Percentiles rank a stretch among this genome's conserved stretches.
These are phyloP conservation scores for Onychomys leucogaster DNA, from an alignment of 2,797 vertebrate species.

Conservation along the genomic window DNA sequence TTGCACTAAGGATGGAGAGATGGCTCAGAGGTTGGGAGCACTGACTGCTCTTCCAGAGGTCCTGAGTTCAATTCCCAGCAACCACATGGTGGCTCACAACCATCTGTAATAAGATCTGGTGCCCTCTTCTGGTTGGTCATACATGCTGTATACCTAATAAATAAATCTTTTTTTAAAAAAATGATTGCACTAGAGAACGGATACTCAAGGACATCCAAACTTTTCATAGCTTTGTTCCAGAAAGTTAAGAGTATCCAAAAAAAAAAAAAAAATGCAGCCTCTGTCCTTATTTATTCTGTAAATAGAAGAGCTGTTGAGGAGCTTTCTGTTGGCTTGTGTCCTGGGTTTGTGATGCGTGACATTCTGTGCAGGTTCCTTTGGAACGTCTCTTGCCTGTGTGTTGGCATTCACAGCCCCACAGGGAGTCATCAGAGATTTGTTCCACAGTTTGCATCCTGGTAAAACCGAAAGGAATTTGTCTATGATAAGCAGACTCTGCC, in stretches of 20 bases:
- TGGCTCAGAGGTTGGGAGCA: too few relatives aligned
- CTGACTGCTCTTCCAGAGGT: too few relatives aligned
- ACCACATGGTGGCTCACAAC: too few relatives aligned
- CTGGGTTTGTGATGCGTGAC: not conserved
- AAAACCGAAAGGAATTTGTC: constrained; percentile 60
- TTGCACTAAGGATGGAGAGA: constrained; percentile 11
- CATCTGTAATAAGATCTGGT: too few relatives aligned
- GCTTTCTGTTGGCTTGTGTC: not conserved
- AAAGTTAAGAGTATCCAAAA: not conserved
- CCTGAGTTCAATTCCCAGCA: too few relatives aligned
- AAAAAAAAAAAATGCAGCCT: not conserved
- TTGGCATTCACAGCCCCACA: not conserved
- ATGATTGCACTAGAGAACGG: not conserved
- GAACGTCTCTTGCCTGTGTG: not conserved
- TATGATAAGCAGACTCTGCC: not conserved
- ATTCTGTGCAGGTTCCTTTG: not conserved
- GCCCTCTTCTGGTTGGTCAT: too few relatives aligned
- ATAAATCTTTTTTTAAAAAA: too few relatives aligned
- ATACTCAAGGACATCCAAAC: constrained; percentile 16
- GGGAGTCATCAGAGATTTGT: not conserved
- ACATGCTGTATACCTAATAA: too few relatives aligned
- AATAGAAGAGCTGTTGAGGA: not conserved
- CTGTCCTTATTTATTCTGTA: not conserved
- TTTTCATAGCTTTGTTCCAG: constrained; percentile 57
- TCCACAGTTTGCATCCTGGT: constrained; percentile 7